These are phyloP conservation scores for Danionella dracula DNA, from an alignment of 2,797 vertebrate genomes.

Conservation along the genomic window DNA sequence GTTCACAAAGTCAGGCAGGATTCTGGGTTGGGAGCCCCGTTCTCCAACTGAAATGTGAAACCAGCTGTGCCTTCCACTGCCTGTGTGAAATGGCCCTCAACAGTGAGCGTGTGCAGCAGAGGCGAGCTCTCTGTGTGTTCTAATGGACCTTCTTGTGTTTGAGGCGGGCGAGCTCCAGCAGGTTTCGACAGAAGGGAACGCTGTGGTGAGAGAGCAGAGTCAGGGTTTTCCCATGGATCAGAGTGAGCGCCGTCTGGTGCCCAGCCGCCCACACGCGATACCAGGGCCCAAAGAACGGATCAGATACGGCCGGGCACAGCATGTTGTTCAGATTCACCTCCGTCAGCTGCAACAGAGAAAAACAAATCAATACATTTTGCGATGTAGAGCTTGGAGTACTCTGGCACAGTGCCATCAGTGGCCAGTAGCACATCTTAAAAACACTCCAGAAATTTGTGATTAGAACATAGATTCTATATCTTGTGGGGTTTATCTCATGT, in stretches of 20 bases:
- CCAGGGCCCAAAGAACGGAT: slow-evolving; percentile 96
- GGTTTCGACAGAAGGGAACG: slow-evolving; percentile 68
- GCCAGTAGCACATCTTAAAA: too few species aligned
- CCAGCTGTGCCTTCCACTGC: too few species aligned
- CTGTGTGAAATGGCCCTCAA: too few species aligned
- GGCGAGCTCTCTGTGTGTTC: slow-evolving; percentile 34
- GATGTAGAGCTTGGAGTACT: not conserved
- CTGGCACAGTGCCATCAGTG: too few species aligned
- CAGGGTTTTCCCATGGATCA: slow-evolving; percentile 89
- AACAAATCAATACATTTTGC: not conserved
- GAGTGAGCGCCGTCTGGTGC: slow-evolving; percentile 95
- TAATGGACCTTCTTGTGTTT: slow-evolving; percentile 91
- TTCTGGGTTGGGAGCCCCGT: too few species aligned
- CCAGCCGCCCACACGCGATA: slow-evolving; percentile 93
- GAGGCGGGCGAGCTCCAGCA: slow-evolving; percentile 75
- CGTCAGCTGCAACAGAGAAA: slow-evolving; percentile 68
- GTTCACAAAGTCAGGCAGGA: too few species aligned
- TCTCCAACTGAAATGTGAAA: too few species aligned
- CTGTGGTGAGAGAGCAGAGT: slow-evolving; percentile 79
- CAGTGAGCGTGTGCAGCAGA: too few species aligned
- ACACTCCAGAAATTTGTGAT: too few species aligned
- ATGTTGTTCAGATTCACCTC: slow-evolving; percentile 99
- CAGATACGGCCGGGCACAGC: slow-evolving; percentile 96
- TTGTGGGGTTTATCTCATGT: too few species aligned
- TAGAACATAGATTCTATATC: too few species aligned